Base-by-base conservation (phyloP, 2,113 vertebrate species). In the Typhlomys cinereus region DNA sequence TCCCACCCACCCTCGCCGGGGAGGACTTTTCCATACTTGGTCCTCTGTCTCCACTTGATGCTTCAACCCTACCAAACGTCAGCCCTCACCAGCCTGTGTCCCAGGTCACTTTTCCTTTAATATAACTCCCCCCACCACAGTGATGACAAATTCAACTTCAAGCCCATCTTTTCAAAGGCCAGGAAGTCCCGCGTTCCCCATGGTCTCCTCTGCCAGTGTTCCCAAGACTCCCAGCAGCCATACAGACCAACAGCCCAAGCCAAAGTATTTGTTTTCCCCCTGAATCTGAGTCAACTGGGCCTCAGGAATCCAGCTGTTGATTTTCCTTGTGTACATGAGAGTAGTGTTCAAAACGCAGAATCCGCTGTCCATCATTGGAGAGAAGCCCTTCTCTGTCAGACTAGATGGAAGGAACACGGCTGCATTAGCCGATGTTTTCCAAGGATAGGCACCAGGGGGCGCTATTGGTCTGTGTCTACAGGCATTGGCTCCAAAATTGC, bases 391-490 rank as follows among this genome's bases (percentile, higher is more conserved):
- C 13, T 17, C 54, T 11, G 31, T 52, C 50, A 11, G 4, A 44
- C 1, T 23, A 7, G 2, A 23, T 23, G 17, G 36, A 20, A 66
- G 36, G n/a, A n/a, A 25, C 2, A 1, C 7, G 2, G 23, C 27
- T 8, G n/a, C 39, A 13, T 0, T 41, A 78, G 27, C 39, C 73
- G 2, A 34, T 14, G 62, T 70, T 18, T 64, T 90, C 41, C 76
- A 1, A 29, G 4, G n/a, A 5, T 34, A 17, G 14, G 88, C 96
- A 94, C 66, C 39, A 94, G 95, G 67, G 54, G 92, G 87, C 17
- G 31, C 44, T 10, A 9, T 67, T 34, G 62, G 21, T 39, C 31
- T 23, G 14, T 18, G 50, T 2, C 2, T 61, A 15, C 39, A 46
- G 66, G 41, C 75, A 0, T 11, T 0, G 74, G 44, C 46, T 6